Evolutionary conservation across 2,888 invertebrate genomes (phyloP).

Genomic region (Ganaspis brasiliensis): DNA sequence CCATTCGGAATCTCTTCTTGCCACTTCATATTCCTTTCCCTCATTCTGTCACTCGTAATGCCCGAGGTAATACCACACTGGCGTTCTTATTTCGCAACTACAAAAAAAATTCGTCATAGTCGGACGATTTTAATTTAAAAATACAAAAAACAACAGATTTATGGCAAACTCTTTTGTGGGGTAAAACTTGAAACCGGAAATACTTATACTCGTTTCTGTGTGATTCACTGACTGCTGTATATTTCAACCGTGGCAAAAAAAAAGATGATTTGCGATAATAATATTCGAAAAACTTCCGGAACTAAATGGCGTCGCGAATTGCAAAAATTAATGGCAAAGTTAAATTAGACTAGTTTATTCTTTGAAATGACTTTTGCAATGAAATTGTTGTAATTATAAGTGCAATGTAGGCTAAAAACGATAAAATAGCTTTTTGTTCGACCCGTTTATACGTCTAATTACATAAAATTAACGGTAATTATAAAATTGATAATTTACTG

Average conservation of each 20-base stretch:
- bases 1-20: constrained; percentile 41
- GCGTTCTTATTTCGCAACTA: constrained; percentile 42
- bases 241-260: constrained; percentile 17
- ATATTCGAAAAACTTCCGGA: constrained; percentile 28
- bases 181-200: constrained; percentile 39
- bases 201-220: constrained; percentile 5
- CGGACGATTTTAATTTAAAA: constrained; percentile 37
- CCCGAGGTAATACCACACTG: constrained; percentile 31
- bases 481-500: too few species aligned
- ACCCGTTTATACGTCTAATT: too few species aligned
- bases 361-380: background rate
- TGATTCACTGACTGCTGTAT: constrained; percentile 9
- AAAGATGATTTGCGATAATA: constrained; percentile 36
- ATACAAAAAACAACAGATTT: constrained; percentile 12
- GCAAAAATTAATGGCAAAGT: background rate
- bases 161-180: constrained; percentile 29
- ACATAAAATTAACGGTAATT: too few species aligned
- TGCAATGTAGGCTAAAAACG: background rate
- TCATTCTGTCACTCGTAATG: constrained; percentile 19
- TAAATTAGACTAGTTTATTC: constrained; percentile 1
- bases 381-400: background rate
- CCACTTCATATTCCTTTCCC: constrained; percentile 42
- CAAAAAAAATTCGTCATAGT: constrained; percentile 37
- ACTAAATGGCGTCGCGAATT: constrained; percentile 23
- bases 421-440: too few species aligned